Evolutionary conservation across 2,888 invertebrate species (phyloP), one percentile per base, ranked within the genome.

Genomic region (Lithophane socia): DNA sequence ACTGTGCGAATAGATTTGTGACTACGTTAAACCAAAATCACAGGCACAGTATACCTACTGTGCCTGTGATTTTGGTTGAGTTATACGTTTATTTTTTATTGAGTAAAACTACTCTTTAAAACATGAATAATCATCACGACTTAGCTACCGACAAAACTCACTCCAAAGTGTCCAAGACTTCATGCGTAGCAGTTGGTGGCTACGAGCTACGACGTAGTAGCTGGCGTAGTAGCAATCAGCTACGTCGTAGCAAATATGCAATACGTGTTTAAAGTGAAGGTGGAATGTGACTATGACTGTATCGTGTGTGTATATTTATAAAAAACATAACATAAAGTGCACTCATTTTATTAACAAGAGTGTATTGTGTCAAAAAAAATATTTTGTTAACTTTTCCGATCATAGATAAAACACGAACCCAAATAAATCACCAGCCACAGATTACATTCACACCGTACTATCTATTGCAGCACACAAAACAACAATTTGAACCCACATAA

Each of bases 171-270:
- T 61, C 37, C 42, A 13, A 66, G 29, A 37, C 24, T 13, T 13
- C 24, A 42, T 13, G 68, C 54, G 52, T 72, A 67, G 54, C n/a
- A 37, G 42, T 56, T 29, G 58, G 7, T 29, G 16, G 80, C 65
- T 79, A 79, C 84, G 65, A 24, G 84, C 73, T 79, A 81, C 84
- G 73, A 18, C 49, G 37, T 29, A 61, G 61, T 37, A 66, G 73
- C 68, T 49, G 10, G 21, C 81, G 84, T 79, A 83, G 73, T 79
- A 83, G 73, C 73, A 13, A 16, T 54, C 7, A 13, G 29, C 63
- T 79, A 79, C 79, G 67, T 12, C 79, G 73, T 65, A 78, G 73
- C 67, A 52, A 42, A 47, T 24, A 49, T 60, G 47, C 18, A 37
- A 63, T 63, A 12, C 4, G 5, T 56, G 9, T 69, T 47, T 37